Evolutionary conservation across 2,888 invertebrate species (phyloP).

Genomic region (Caenorhabditis sp.): DNA sequence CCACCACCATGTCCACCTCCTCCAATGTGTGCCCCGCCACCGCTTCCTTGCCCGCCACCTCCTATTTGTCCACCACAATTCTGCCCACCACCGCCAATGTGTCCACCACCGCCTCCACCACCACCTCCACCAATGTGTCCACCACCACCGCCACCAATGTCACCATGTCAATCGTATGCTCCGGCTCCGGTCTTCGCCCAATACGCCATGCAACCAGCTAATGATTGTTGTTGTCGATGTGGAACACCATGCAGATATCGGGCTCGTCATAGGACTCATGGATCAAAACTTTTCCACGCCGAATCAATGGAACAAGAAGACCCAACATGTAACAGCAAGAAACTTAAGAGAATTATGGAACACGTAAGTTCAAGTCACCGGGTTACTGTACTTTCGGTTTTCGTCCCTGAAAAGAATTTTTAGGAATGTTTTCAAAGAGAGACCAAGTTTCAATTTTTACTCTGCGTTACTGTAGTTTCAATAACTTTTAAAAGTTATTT

Average conservation of each 20-base stretch:
- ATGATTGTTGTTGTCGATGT: conserved; percentile 67
- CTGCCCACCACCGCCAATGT: conserved; percentile 64
- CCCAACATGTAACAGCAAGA: conserved; percentile 67
- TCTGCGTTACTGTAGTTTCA: too few species aligned
- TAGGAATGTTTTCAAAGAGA: too few species aligned
- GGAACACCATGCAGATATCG: conserved; percentile 64
- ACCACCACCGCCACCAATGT: conserved; percentile 53
- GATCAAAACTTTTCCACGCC: conserved; percentile 58
- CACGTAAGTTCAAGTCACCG: conserved; percentile 47
- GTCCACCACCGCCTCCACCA: conserved; percentile 63
- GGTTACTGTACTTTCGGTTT: too few species aligned
- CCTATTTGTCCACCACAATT: conserved; percentile 63
- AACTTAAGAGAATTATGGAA: conserved; percentile 62
- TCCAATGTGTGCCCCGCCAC: conserved; percentile 48
- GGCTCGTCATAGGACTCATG: conserved; percentile 62
- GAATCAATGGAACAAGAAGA: conserved; percentile 56
- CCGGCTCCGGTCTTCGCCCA: conserved; percentile 37
- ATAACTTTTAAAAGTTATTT: too few species aligned
- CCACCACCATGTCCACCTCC: conserved; percentile 48
- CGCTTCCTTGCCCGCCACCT: conserved; percentile 64
- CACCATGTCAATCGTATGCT: conserved; percentile 37
- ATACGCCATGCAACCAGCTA: conserved; percentile 53
- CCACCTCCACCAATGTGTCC: conserved; percentile 63
- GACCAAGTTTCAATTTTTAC: too few species aligned
- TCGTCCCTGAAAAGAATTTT: too few species aligned